Evolutionary conservation across 2,888 invertebrate genomes (phyloP), one percentile per base, ranked within the genome.

Genomic region (Drosophila sordidula): DNA sequence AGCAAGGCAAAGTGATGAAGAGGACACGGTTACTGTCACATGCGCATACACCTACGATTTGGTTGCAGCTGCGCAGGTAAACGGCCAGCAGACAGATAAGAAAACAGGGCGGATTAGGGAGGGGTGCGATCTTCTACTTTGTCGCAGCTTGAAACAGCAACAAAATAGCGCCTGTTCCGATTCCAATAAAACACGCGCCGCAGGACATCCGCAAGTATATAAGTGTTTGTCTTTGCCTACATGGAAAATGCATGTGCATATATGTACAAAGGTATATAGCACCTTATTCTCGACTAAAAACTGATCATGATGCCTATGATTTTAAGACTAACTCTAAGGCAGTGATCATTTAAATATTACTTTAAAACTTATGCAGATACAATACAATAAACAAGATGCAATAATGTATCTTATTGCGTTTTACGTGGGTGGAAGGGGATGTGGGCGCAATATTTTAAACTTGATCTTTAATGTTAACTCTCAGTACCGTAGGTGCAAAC

Each of bases 51-150:
- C 70, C 70, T 62, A 69, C 64, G 45, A 50, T 57, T 63, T 71
- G 67, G 51, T 64, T 80, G 78, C 85, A 80, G 88, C 75, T 78
- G 69, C 56, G 79, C 82, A 88, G 89, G 83, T 88, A 88, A 82
- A 59, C 61, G 45, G 41, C 55, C 62, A 55, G 73, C 29, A 50
- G 46, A 49, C 9, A 72, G 82, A 72, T 75, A 81, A 65, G 73
- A 75, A 65, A 70, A 72, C 50, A 50, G 62, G 55, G 52, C 42
- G 71, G 85, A 82, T 87, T 87, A 80, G 50, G 65, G 66, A 78
- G 80, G 84, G 84, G 81, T 81, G 87, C 84, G 87, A 74, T 74
- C 80, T 78, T 68, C 64, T 54, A 56, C 75, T 46, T 66, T 75
- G 59, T 72, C 66, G 46, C 69, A 70, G 79, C 74, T 76, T 80